phyloP scores from a whole-genome alignment of 1,140 invertebrate genomes.

The Eupeodes corollae region DNA sequence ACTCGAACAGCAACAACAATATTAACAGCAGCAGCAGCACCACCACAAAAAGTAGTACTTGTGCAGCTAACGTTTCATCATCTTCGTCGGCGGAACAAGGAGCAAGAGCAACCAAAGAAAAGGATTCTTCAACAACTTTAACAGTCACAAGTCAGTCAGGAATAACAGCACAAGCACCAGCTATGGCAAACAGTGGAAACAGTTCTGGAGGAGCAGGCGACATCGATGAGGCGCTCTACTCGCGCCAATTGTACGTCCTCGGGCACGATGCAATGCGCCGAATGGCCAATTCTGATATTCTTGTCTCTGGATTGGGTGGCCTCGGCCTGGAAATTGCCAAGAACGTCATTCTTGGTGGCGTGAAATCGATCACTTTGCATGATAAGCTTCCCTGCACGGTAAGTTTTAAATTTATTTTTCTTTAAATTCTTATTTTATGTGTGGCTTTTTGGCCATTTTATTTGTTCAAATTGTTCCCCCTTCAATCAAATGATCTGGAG shows the following conservation, averaged over 20 bases:
- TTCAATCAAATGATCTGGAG: constrained; percentile 1
- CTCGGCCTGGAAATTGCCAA: constrained; percentile 97
- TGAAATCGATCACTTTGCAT: constrained; percentile 94
- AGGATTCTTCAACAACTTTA: not conserved
- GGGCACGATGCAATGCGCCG: constrained; percentile 96
- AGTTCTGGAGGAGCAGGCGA: constrained; percentile 48
- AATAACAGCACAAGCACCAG: constrained; percentile 37
- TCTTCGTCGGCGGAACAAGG: not conserved
- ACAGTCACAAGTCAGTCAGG: too few species aligned
- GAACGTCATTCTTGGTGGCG: constrained; percentile 94
- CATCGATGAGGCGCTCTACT: constrained; percentile 95
- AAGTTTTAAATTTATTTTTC: constrained; percentile 12
- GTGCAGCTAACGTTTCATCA: not conserved
- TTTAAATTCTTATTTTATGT: too few species aligned
- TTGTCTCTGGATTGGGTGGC: constrained; percentile 91
- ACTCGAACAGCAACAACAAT: constrained; percentile 7
- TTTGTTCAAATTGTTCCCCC: not conserved
- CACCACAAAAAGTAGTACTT: not conserved
- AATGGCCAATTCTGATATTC: constrained; percentile 88
- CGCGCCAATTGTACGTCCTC: constrained; percentile 90
- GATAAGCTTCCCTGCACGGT: constrained; percentile 53
- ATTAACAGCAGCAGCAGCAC: constrained; percentile 14
- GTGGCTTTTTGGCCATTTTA: not conserved
- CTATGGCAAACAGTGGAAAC: constrained; percentile 59
- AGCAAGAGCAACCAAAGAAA: not conserved